Evolutionary conservation across 2,888 invertebrate genomes (phyloP), one percentile per base, ranked within the genome.

Genomic region (Papilio demoleus): DNA sequence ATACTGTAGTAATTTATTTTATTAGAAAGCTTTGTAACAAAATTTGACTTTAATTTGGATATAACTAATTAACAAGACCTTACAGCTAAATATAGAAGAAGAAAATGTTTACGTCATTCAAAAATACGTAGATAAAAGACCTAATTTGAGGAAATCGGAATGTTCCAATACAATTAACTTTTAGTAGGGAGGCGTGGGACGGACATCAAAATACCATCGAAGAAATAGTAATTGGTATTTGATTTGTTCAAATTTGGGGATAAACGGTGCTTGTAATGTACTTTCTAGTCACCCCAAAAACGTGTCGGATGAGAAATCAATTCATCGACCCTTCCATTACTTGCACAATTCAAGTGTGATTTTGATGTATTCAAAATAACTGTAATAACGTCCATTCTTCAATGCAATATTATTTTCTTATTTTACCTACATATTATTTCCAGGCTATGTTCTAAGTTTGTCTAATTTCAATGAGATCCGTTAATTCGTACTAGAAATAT

Each of bases 261-360:
- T 82, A 82, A 81, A 81, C 78, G 76, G 73, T 73, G 75, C 68
- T 76, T 80, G 77, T 85, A 86, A 85, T 89, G 86, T 86, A 87
- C 86, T 88, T 87, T 86, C 83, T 80, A 69, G 71, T 74, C 81
- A 82, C 86, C 88, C 86, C 82, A 79, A 77, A 75, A 75, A 73
- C 76, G 79, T 84, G 81, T 79, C 84, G 86, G 82, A 88, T 87
- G 81, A 83, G 82, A 87, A 88, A 88, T 88, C 89, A 84, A 87
- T 88, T 82, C 71, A 64, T 75, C 73, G 73, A 64, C 61, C 78
- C 79, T 76, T 76, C 75, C 67, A 61, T 71, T 70, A 58, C 70
- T 64, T 65, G 68, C 62, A 69, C 63, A 70, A 68, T 69, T 67
- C 69, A 56, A 67, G 66, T 58, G 61, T 68, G 47, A 67, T 64